phyloP scores from a whole-genome alignment of 2,113 vertebrate species.

The Leptobrachium ailaonicum region DNA sequence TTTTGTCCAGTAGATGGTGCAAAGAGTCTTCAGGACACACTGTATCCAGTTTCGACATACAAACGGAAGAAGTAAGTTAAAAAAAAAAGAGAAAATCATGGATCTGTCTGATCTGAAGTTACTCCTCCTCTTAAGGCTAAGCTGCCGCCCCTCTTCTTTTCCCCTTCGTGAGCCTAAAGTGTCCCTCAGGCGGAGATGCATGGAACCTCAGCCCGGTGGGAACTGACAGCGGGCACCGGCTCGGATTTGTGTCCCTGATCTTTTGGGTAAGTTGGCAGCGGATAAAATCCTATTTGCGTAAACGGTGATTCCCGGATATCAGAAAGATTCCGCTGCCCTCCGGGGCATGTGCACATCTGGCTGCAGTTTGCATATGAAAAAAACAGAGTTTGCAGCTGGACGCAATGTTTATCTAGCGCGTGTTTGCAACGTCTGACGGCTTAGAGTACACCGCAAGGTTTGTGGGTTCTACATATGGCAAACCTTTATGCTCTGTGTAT shows the following conservation, averaged over 20 bases:
- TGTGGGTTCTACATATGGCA: background rate
- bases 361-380: background rate
- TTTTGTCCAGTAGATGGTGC: conserved; percentile 24
- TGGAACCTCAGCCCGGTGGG: conserved; percentile 34
- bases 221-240: conserved; percentile 10
- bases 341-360: conserved; percentile 30
- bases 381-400: background rate
- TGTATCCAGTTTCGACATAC: background rate
- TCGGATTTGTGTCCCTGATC: conserved; percentile 10
- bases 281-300: background rate
- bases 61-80: background rate
- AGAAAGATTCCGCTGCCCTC: background rate
- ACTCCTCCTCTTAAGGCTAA: background rate
- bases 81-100: background rate
- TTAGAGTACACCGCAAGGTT: background rate
- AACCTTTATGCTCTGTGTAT: conserved; percentile 1
- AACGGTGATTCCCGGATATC: background rate
- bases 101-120: background rate
- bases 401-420: background rate
- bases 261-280: background rate
- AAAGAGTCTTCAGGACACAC: background rate
- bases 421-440: background rate
- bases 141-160: conserved; percentile 22
- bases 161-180: conserved; percentile 6
- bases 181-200: conserved; percentile 24